Evolutionary conservation across 30 jellyfish, hydroid and myxozoan species (phyloP).

Genomic region (Pelagia noctiluca): DNA sequence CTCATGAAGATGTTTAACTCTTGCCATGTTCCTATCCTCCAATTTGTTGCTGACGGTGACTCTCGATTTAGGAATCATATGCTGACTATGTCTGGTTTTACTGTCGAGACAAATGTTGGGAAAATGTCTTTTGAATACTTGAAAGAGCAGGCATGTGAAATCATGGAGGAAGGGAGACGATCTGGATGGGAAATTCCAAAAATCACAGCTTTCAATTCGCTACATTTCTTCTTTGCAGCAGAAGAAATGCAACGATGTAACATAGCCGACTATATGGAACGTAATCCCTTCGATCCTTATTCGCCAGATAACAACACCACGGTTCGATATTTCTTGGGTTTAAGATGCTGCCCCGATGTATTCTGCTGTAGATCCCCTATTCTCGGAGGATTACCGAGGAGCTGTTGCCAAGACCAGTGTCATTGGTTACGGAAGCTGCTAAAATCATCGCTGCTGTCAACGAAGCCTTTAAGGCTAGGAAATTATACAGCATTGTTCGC

Average conservation of each 20-base stretch:
- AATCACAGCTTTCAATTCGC: neutral
- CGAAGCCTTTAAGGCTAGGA: slow-evolving; percentile 6
- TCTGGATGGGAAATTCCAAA: slow-evolving; percentile 18
- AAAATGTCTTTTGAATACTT: neutral
- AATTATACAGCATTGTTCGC: neutral
- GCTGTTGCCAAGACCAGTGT: slow-evolving; percentile 11
- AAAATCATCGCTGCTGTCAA: slow-evolving; percentile 9
- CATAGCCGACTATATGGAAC: neutral
- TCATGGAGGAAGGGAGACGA: neutral
- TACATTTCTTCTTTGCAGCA: neutral
- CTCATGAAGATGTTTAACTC: slow-evolving; percentile 16
- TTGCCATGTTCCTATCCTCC: slow-evolving; percentile 14
- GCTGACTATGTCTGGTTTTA: slow-evolving; percentile 15
- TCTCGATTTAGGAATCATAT: slow-evolving; percentile 23
- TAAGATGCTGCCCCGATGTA: neutral
- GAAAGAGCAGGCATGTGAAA: too few species aligned
- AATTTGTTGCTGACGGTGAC: slow-evolving; percentile 35
- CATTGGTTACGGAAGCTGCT: slow-evolving; percentile 29
- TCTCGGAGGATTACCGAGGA: slow-evolving; percentile 17
- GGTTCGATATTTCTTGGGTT: neutral
- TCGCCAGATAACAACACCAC: neutral
- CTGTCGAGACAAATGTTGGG: neutral
- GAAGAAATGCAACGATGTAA: slow-evolving; percentile 14
- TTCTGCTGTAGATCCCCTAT: neutral
- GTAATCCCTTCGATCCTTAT: neutral